phyloP scores from a whole-genome alignment of 2,113 vertebrate genomes.

The Anguilla rostrata region DNA sequence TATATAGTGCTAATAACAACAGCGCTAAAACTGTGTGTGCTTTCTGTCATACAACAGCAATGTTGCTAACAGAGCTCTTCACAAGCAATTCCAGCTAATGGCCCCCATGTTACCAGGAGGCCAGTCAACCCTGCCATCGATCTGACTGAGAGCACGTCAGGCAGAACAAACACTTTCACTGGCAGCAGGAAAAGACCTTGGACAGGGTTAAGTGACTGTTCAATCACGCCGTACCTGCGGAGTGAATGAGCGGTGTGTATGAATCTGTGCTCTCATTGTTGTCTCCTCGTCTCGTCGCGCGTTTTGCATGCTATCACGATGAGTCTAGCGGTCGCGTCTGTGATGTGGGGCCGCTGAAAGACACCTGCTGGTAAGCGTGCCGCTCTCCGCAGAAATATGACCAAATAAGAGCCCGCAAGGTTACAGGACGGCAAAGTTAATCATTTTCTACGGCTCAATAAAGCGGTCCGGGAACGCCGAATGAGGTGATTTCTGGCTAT shows the following conservation, averaged over 20 bases:
- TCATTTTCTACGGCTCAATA: neutral
- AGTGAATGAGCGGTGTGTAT: neutral
- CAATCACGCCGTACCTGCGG: neutral
- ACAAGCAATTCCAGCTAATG: neutral
- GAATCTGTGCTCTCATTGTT: neutral
- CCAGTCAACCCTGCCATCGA: slow-evolving; percentile 1
- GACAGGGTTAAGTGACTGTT: neutral
- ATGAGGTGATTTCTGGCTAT: neutral
- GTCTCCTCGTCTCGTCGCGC: neutral
- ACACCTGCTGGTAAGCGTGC: neutral
- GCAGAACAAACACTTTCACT: neutral
- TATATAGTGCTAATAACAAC: neutral
- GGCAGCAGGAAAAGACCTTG: slow-evolving; percentile 1
- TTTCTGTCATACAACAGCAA: neutral
- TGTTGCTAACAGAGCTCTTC: neutral
- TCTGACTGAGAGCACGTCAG: neutral
- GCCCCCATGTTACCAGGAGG: neutral
- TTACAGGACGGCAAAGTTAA: neutral
- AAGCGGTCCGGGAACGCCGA: neutral
- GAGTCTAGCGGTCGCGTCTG: neutral
- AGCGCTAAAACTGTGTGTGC: neutral
- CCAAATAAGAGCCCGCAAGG: neutral
- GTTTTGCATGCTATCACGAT: neutral
- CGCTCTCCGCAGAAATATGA: neutral
- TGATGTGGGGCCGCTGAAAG: neutral